Percentiles rank a stretch among this genome's conserved stretches.
These are phyloP conservation scores for Oryzias melastigma DNA, from an alignment of 2,113 vertebrate genomes.

Conservation along the genomic window DNA sequence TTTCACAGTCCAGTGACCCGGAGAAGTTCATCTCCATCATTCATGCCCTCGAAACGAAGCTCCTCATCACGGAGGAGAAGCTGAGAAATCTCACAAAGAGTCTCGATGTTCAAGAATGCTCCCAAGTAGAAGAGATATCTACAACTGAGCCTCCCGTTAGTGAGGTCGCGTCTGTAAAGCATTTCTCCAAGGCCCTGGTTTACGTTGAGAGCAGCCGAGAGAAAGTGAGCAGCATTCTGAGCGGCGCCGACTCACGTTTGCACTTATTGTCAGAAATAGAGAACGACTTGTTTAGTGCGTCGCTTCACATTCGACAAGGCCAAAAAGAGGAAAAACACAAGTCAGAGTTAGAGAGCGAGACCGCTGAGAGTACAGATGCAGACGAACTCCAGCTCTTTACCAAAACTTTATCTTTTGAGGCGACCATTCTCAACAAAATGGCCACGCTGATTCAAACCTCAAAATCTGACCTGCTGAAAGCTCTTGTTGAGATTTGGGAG, in stretches of 20 bases:
- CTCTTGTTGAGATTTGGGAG: slow-evolving; percentile 80
- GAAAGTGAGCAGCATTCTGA: slow-evolving; percentile 79
- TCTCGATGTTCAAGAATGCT: slow-evolving; percentile 80
- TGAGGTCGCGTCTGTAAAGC: slow-evolving; percentile 65
- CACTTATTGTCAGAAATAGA: slow-evolving; percentile 80
- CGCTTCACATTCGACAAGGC: slow-evolving; percentile 73
- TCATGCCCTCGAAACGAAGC: slow-evolving; percentile 87
- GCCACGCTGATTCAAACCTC: slow-evolving; percentile 84
- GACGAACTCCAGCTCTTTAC: slow-evolving; percentile 80
- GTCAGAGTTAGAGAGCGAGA: slow-evolving; percentile 39
- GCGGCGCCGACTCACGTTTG: slow-evolving; percentile 62
- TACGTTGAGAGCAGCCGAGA: slow-evolving; percentile 85
- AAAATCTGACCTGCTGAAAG: slow-evolving; percentile 77
- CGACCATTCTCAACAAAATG: slow-evolving; percentile 86
- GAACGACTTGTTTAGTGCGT: slow-evolving; percentile 75
- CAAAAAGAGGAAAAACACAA: slow-evolving; percentile 32
- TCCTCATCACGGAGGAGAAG: slow-evolving; percentile 89
- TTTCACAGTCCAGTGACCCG: slow-evolving; percentile 77
- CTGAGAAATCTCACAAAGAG: slow-evolving; percentile 86
- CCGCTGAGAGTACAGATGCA: slow-evolving; percentile 54
- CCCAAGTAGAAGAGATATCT: slow-evolving; percentile 71
- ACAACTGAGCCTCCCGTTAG: slow-evolving; percentile 69
- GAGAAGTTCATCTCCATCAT: slow-evolving; percentile 92
- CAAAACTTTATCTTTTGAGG: slow-evolving; percentile 86
- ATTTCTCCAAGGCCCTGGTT: slow-evolving; percentile 80